These are phyloP conservation scores for Nibea albiflora DNA, from an alignment of 2,113 vertebrate genomes.

Conservation along the genomic window DNA sequence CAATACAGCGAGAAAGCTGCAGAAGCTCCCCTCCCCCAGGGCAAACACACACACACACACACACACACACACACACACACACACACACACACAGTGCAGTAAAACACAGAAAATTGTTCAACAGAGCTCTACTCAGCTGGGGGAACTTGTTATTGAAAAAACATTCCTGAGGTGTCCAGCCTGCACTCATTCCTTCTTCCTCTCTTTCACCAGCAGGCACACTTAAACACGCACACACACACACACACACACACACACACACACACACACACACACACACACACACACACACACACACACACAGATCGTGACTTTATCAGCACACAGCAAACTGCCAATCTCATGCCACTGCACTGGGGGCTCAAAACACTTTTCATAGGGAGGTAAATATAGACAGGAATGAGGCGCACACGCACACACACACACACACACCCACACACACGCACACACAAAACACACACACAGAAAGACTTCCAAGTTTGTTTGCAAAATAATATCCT, in stretches of 20 bases:
- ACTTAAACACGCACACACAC: slow-evolving; percentile 38
- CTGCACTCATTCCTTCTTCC: slow-evolving; percentile 28
- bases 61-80: slow-evolving; percentile 17
- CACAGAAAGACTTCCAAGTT: slow-evolving; percentile 2
- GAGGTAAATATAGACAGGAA: slow-evolving; percentile 59
- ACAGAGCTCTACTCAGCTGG: slow-evolving; percentile 37
- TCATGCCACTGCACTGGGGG: slow-evolving; percentile 58
- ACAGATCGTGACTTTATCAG: slow-evolving; percentile 63
- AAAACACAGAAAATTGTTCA: slow-evolving; percentile 49
- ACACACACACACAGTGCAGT: slow-evolving; percentile 1
- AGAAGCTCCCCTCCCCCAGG: slow-evolving; percentile 2
- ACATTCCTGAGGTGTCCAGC: slow-evolving; percentile 68
- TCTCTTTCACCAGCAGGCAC: slow-evolving; percentile 48
- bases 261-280: slow-evolving; percentile 37
- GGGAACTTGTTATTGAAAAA: slow-evolving; percentile 70
- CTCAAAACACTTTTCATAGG: slow-evolving; percentile 57
- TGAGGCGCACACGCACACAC: neutral
- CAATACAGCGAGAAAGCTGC: slow-evolving; percentile 20
- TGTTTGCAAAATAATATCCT: slow-evolving; percentile 35
- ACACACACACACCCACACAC: slow-evolving; percentile 19
- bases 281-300: slow-evolving; percentile 44
- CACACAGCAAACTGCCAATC: slow-evolving; percentile 68
- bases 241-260: slow-evolving; percentile 36
- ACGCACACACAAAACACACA: neutral
- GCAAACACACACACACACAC: slow-evolving; percentile 13